These are phyloP conservation scores for Mamestra brassicae DNA, from an alignment of 2,888 invertebrate genomes.

Conservation along the genomic window DNA sequence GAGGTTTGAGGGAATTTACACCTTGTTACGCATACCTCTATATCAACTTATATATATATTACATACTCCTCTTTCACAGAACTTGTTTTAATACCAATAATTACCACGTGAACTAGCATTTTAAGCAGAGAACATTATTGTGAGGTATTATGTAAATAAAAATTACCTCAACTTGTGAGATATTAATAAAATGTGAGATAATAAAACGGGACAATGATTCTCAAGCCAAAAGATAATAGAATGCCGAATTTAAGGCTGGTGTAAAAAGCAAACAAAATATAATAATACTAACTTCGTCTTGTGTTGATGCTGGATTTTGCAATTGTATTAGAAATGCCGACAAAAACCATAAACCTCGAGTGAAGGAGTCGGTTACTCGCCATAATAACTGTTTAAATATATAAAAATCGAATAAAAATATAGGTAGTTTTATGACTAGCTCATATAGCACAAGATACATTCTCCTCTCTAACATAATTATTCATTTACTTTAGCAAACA, in stretches of 20 bases:
- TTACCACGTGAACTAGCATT: no score
- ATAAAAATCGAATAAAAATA: background rate
- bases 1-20: no score
- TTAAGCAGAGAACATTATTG: no score
- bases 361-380: background rate
- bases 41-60: no score
- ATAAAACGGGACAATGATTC: no score
- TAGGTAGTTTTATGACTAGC: background rate
- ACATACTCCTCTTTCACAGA: no score
- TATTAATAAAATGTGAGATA: no score
- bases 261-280: background rate
- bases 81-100: no score
- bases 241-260: background rate
- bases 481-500: background rate
- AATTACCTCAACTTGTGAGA: no score
- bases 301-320: background rate
- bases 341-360: conserved; percentile 1
- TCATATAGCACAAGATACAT: background rate
- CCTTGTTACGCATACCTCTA: no score
- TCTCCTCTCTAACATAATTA: background rate
- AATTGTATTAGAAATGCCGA: background rate
- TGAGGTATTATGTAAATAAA: no score
- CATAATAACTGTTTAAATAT: conserved; percentile 10
- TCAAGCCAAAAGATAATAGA: no score
- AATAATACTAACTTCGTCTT: conserved; percentile 4